A percentile compares a stretch with the other conserved stretches of the same genome.
phyloP scores from a whole-genome alignment of 1,140 invertebrate genomes.

The Drosophila equinoxialis region DNA sequence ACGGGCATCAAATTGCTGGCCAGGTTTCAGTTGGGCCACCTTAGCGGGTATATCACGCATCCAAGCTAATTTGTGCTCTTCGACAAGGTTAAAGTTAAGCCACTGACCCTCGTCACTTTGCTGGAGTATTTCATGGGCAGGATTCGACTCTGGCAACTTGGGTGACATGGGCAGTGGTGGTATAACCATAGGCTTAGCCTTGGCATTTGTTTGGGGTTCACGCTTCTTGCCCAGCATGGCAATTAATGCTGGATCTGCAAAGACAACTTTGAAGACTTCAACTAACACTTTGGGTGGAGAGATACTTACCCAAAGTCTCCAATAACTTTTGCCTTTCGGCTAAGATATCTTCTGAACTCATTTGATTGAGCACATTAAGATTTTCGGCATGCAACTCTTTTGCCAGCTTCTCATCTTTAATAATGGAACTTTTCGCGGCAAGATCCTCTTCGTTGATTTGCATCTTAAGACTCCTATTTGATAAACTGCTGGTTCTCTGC shows the following conservation, averaged over 20 bases:
- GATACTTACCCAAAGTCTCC: slow-evolving; percentile 85
- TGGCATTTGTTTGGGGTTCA: slow-evolving; percentile 47
- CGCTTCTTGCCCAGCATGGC: slow-evolving; percentile 86
- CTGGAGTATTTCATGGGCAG: slow-evolving; percentile 85
- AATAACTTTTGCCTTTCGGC: slow-evolving; percentile 88
- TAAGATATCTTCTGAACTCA: slow-evolving; percentile 90
- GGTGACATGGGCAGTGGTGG: slow-evolving; percentile 29
- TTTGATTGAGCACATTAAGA: slow-evolving; percentile 86
- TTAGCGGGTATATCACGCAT: slow-evolving; percentile 87
- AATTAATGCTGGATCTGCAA: slow-evolving; percentile 67
- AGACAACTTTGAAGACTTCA: not conserved
- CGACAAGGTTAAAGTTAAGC: slow-evolving; percentile 92
- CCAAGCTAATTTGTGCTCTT: slow-evolving; percentile 93
- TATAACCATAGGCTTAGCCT: slow-evolving; percentile 10
- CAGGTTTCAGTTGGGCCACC: slow-evolving; percentile 81
- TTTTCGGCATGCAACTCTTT: slow-evolving; percentile 90
- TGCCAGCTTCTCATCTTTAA: slow-evolving; percentile 84
- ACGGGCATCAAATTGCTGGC: slow-evolving; percentile 88
- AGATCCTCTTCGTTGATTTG: not conserved
- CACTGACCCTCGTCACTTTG: slow-evolving; percentile 87
- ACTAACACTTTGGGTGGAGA: not conserved
- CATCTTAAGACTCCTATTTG: not conserved
- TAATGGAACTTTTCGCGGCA: slow-evolving; percentile 83
- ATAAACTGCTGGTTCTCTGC: not conserved
- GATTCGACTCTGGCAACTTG: slow-evolving; percentile 59